Evolutionary conservation across 2,888 invertebrate genomes (phyloP), one percentile per base, ranked within the genome.

Genomic region (Leucozona laternaria): DNA sequence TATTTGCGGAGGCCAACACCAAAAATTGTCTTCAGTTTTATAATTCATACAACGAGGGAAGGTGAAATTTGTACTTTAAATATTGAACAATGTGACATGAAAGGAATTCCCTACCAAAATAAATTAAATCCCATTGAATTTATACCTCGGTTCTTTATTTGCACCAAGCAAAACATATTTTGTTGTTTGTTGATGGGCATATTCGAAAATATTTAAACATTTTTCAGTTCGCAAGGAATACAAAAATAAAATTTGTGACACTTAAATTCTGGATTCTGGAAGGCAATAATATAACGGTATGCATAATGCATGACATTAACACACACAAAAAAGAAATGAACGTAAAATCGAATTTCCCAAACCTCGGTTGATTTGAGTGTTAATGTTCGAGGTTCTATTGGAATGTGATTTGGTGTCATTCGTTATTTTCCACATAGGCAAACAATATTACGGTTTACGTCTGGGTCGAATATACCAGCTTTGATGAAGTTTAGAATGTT

Each of bases 281-380:
- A 31, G 37, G 22, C 22, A 58, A 58, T 58, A 34, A 58, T 15
- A 58, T 58, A 58, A 34, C 58, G 37, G 37, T 37, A 62, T 62
- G 62, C 62, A 43, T 62, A 62, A 62, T 62, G n/a, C 62, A 62
- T 62, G 43, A 43, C 43, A 34, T 58, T 4, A 43, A 7, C 20
- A 58, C 37, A 37, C 20, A 37, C 37, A 13, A 62, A 43, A 62
- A 62, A 43, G 17, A 62, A 62, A 43, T 11, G 31, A 43, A 28
- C 62, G 45, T 43, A n/a, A 25, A 45, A 62, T 62, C n/a, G 62
- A 62, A 40, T 62, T 62, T 25, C 43, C 15, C 28, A 43, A n/a
- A 13, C 62, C 43, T 28, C 28, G 34, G 20, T n/a, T n/a, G 31
- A 28, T 22, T 40, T 1, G 22, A 31, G 31, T 57, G 17, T 31